phyloP scores from a whole-genome alignment of 1,140 invertebrate genomes.

The Drosophila lini region DNA sequence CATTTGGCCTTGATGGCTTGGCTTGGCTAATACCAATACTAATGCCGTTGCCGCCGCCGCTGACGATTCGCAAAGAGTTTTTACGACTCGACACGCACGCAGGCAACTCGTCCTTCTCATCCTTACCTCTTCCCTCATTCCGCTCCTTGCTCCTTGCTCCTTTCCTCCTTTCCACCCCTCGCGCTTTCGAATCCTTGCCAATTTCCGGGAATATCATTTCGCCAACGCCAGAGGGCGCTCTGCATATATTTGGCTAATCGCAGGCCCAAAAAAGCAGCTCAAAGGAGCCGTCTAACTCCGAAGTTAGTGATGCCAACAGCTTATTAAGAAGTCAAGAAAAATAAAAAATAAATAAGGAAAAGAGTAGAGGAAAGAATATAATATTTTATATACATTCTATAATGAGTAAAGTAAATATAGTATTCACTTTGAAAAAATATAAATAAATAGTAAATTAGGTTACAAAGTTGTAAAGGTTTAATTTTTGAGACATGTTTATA shows the following conservation, averaged over 20 bases:
- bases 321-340: constrained; percentile 1
- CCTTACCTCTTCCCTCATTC: constrained; percentile 3
- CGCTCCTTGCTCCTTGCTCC: constrained; percentile 9
- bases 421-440: neutral
- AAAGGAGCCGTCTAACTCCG: constrained; percentile 56
- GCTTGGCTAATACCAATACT: constrained; percentile 12
- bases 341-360: neutral
- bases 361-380: neutral
- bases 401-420: neutral
- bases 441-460: neutral
- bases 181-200: constrained; percentile 71
- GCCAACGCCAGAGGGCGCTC: constrained; percentile 75
- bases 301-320: constrained; percentile 1
- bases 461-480: neutral
- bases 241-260: constrained; percentile 61
- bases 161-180: constrained; percentile 1
- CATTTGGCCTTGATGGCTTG: constrained; percentile 66
- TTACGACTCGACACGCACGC: constrained; percentile 57
- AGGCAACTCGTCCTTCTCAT: constrained; percentile 23
- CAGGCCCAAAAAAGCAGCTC: constrained; percentile 20
- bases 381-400: too few species aligned
- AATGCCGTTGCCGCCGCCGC: constrained; percentile 34
- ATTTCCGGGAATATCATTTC: constrained; percentile 80
- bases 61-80: constrained; percentile 79
- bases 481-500: too few species aligned